Evolutionary conservation across 2,113 vertebrate genomes (phyloP).

Genomic region (Ardeotis arabs): DNA sequence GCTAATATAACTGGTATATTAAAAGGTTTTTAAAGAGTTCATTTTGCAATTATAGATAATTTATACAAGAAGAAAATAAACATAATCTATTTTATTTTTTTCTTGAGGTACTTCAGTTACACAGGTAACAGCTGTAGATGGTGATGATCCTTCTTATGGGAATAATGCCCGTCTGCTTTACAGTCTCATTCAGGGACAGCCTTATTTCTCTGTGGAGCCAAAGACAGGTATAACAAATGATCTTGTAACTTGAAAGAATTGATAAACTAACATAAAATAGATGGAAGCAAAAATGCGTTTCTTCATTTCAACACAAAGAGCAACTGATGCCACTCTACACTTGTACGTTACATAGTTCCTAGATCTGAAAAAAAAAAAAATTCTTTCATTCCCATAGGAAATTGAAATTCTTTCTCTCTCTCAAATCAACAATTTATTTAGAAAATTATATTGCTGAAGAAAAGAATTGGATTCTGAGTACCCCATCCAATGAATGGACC

Average conservation of each 20-base stretch:
- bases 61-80: neutral
- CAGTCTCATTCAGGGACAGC: conserved; percentile 88
- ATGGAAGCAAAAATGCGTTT: neutral
- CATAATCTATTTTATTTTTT: neutral
- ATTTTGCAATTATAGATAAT: neutral
- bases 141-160: conserved; percentile 85
- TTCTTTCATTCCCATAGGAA: neutral
- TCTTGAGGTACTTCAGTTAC: conserved; percentile 87
- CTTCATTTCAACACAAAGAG: neutral
- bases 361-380: neutral
- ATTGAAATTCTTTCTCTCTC: neutral
- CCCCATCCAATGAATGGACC: neutral
- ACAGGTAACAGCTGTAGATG: conserved; percentile 93
- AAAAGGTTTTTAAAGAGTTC: neutral
- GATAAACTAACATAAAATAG: neutral
- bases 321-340: accelerated
- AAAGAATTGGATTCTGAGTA: neutral
- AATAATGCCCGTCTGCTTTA: conserved; percentile 91
- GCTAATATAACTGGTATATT: neutral
- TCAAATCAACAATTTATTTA: neutral
- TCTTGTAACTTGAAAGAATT: neutral
- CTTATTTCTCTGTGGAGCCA: conserved; percentile 95
- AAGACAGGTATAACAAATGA: conserved; percentile 85
- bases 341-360: neutral
- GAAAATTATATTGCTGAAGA: neutral